Evolutionary conservation across 2,888 invertebrate species (phyloP).

Genomic region (Coecobrya sp.): DNA sequence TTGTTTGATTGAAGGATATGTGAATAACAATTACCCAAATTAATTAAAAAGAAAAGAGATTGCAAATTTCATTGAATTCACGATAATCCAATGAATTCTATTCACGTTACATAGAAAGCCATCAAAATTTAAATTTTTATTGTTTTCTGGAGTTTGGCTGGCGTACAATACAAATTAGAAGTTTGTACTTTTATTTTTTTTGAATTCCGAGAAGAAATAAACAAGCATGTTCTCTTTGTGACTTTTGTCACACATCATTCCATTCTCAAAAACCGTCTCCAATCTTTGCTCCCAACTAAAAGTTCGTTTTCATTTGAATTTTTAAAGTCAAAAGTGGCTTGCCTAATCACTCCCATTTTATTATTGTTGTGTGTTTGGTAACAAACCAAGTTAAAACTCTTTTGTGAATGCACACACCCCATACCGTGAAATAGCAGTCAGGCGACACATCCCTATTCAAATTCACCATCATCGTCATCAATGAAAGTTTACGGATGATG

Average conservation of each 20-base stretch:
- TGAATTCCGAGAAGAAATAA: slow-evolving; percentile 1
- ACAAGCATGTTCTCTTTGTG: background rate
- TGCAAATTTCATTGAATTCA: too few species aligned
- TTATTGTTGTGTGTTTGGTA: slow-evolving; percentile 63
- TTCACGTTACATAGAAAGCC: too few species aligned
- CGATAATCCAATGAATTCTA: too few species aligned
- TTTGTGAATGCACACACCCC: slow-evolving; percentile 62
- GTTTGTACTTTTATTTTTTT: background rate
- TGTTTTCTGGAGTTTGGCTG: background rate
- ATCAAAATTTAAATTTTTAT: too few species aligned
- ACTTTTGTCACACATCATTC: slow-evolving; percentile 30
- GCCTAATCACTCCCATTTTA: slow-evolving; percentile 64
- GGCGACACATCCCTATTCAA: slow-evolving; percentile 70
- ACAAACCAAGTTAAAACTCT: slow-evolving; percentile 42
- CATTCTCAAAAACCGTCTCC: background rate
- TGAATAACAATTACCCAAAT: too few species aligned
- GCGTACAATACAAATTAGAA: background rate
- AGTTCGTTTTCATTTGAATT: background rate
- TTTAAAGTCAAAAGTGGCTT: slow-evolving; percentile 50
- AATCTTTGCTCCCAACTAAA: background rate
- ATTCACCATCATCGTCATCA: slow-evolving; percentile 9
- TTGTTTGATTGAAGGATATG: too few species aligned
- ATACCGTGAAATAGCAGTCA: slow-evolving; percentile 74
- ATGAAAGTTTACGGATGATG: background rate
- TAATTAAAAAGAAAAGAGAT: too few species aligned